phyloP scores from a whole-genome alignment of 2,888 invertebrate species.

The Protodeltote pygarga region DNA sequence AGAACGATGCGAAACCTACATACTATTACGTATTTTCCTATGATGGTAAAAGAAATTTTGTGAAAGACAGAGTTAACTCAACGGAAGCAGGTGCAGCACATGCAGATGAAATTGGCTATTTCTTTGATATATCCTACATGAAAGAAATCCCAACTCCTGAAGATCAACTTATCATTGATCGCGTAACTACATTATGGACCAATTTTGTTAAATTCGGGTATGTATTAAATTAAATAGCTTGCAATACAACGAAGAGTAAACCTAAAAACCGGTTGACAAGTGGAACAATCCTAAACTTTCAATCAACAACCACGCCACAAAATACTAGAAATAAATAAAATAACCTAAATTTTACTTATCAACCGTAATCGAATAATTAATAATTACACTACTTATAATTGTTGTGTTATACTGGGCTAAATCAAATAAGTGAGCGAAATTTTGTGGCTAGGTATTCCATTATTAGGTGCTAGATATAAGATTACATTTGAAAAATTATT shows the following conservation, averaged over 20 bases:
- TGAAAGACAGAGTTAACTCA: slow-evolving; percentile 50
- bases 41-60: slow-evolving; percentile 58
- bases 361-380: no score
- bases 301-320: no score
- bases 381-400: no score
- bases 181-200: slow-evolving; percentile 59
- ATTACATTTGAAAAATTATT: no score
- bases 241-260: no score
- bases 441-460: no score
- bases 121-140: slow-evolving; percentile 54
- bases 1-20: slow-evolving; percentile 46
- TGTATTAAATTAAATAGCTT: slow-evolving; percentile 12
- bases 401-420: no score
- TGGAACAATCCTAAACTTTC: no score
- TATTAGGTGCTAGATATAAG: no score
- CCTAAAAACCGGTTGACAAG: not conserved
- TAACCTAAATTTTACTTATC: no score
- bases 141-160: slow-evolving; percentile 39
- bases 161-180: slow-evolving; percentile 56
- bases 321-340: no score
- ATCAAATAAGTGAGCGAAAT: no score
- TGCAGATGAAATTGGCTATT: slow-evolving; percentile 58
- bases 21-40: slow-evolving; percentile 65
- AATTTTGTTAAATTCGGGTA: slow-evolving; percentile 63
- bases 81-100: slow-evolving; percentile 52